These are phyloP conservation scores for Vulpes vulpes DNA, from an alignment of 2,113 vertebrate species.

Conservation along the genomic window DNA sequence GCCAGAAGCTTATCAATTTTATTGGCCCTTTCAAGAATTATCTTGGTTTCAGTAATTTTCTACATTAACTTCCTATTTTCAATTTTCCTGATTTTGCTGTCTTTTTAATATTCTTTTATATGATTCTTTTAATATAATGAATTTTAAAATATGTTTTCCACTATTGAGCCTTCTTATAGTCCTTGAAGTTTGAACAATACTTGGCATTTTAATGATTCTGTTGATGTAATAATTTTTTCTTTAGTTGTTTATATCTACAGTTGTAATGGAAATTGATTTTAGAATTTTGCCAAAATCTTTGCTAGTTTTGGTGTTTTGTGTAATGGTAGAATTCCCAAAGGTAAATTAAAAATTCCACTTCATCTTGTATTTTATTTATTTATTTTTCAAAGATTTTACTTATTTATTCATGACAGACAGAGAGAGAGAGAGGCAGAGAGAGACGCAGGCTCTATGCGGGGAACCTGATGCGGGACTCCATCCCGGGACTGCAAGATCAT, in stretches of 20 bases:
- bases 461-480: no score
- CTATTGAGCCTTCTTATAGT: background rate
- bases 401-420: no score
- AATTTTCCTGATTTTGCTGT: background rate
- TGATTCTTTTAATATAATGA: background rate
- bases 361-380: background rate
- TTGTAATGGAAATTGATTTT: background rate
- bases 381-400: no score
- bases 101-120: background rate
- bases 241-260: background rate
- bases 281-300: background rate
- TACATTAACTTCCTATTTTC: background rate
- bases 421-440: no score
- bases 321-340: background rate
- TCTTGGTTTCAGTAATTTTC: background rate
- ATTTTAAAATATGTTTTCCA: background rate
- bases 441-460: no score
- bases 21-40: background rate
- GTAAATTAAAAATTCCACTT: background rate
- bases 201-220: background rate
- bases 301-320: background rate
- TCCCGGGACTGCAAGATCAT: no score
- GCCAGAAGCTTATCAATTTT: background rate
- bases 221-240: background rate
- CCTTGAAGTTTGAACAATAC: background rate